A percentile compares a stretch with the other conserved stretches of the same genome.
Conservation (phyloP, 2,888 invertebrate species). For the Cetonia aurata region DNA sequence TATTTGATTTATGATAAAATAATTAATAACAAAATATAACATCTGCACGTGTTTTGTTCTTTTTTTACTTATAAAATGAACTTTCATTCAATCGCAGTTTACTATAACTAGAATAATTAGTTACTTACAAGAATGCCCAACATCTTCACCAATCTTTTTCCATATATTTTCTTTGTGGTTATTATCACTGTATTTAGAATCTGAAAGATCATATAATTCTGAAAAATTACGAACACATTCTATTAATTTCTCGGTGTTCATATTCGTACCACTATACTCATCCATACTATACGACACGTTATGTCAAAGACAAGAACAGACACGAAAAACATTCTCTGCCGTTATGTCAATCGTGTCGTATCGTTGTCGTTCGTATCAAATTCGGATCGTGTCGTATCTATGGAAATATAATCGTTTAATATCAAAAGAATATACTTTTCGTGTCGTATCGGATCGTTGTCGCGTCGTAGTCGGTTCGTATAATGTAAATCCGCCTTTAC, state of each 20-base stretch:
- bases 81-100: no score
- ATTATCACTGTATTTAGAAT: constrained; percentile 15
- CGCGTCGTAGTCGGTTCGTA: no score
- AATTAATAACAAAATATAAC: background rate
- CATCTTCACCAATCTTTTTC: constrained; percentile 1
- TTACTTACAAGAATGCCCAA: constrained; percentile 1
- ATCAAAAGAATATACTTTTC: no score
- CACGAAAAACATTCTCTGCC: constrained; percentile 13
- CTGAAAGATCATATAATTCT: constrained; percentile 12
- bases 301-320: constrained; percentile 5
- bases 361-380: constrained; percentile 12
- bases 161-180: constrained; percentile 11
- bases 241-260: constrained; percentile 10
- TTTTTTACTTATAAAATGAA: background rate
- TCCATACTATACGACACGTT: constrained; percentile 5
- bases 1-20: constrained; percentile 11
- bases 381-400: no score
- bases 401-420: no score
- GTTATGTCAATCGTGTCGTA: constrained; percentile 5
- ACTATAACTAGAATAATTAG: no score
- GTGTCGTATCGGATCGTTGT: no score
- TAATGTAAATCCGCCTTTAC: no score
- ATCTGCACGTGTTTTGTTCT: background rate
- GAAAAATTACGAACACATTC: constrained; percentile 7
- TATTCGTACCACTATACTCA: background rate